A percentile compares a stretch with the other conserved stretches of the same genome.
phyloP scores from a whole-genome alignment of 2,113 vertebrate genomes.

The Piliocolobus tephrosceles region DNA sequence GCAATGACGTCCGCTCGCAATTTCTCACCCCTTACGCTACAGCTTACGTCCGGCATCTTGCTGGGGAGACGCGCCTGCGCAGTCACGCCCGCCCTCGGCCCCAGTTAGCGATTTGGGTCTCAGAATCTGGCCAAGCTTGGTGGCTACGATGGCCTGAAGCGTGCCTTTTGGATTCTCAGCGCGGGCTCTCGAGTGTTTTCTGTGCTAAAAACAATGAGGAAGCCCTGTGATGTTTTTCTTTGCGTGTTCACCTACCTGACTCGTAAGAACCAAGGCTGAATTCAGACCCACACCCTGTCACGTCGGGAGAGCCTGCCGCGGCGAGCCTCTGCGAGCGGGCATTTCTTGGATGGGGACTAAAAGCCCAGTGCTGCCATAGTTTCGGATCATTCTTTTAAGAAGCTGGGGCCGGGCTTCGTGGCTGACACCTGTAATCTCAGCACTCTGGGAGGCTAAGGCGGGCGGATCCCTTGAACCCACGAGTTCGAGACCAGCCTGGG shows the following conservation, averaged over 20 bases:
- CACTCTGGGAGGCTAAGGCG: too few species aligned
- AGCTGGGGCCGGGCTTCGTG: too few species aligned
- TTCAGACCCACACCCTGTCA: not conserved
- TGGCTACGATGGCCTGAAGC: not conserved
- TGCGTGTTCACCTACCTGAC: not conserved
- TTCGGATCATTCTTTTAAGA: not conserved
- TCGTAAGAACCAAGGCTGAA: not conserved
- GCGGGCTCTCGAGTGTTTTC: not conserved
- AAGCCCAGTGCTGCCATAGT: not conserved
- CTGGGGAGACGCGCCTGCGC: not conserved
- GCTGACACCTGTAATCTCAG: too few species aligned
- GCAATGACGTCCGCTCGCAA: rapidly evolving
- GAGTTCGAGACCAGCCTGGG: too few species aligned
- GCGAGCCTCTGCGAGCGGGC: not conserved
- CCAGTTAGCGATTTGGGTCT: not conserved
- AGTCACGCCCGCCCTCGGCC: rapidly evolving
- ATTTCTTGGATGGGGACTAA: not conserved
- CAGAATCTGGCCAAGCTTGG: not conserved
- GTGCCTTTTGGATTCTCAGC: too few species aligned
- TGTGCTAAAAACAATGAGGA: not conserved
- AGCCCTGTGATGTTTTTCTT: too few species aligned
- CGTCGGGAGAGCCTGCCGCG: not conserved
- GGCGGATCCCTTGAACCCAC: too few species aligned
- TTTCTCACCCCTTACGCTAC: too few species aligned
- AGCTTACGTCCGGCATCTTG: rapidly evolving